Percentiles rank a stretch among this genome's conserved stretches.
These are phyloP conservation scores for Rachycentron canadum DNA, from an alignment of 2,797 vertebrate species.

Conservation along the genomic window DNA sequence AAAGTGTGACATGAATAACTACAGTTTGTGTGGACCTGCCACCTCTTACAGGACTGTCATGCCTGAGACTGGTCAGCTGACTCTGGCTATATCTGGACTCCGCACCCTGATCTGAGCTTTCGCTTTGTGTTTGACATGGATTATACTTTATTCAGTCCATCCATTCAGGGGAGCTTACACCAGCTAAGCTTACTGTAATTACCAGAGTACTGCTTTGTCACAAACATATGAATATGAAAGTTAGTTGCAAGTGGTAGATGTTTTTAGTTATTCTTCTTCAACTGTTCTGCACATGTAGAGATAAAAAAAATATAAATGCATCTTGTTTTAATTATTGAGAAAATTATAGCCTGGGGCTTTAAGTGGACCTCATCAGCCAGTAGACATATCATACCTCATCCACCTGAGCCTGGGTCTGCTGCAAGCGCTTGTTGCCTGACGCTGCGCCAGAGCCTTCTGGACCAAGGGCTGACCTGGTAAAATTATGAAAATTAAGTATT, in stretches of 20 bases:
- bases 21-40: too few relatives aligned
- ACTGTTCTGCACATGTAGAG: neutral
- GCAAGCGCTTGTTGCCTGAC: slow-evolving; percentile 87
- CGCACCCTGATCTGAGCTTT: neutral
- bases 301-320: neutral
- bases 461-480: slow-evolving; percentile 74
- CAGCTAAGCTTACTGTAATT: too few relatives aligned
- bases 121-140: neutral
- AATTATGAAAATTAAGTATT: slow-evolving; percentile 7
- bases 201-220: too few relatives aligned
- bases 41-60: neutral
- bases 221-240: too few relatives aligned
- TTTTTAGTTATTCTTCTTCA: neutral
- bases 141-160: too few relatives aligned
- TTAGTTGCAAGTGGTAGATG: neutral
- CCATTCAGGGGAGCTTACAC: too few relatives aligned
- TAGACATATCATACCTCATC: slow-evolving; percentile 86
- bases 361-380: neutral
- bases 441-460: slow-evolving; percentile 76
- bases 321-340: neutral
- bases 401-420: slow-evolving; percentile 93
- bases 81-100: neutral
- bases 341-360: neutral
- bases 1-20: neutral
- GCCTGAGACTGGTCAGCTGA: neutral